Evolutionary conservation across 2,113 vertebrate species (phyloP), one percentile per base, ranked within the genome.

Genomic region (Coryphaenoides rupestris): DNA sequence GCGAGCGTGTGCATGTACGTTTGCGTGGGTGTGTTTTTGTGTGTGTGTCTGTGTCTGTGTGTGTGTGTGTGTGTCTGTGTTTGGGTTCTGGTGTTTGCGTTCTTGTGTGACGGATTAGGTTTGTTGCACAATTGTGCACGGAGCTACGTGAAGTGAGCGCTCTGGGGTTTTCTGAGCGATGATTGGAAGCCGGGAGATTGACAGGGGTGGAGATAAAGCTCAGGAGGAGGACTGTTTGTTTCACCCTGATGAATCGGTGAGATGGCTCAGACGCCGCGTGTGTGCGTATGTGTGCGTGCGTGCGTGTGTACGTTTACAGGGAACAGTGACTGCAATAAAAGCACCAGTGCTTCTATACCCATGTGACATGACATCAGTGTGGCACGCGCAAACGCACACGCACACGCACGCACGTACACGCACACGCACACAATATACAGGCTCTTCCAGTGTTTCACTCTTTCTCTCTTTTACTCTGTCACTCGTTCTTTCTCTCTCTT

Each of bases 111-210:
- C 50, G 72, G 63, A 77, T 77, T 74, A 67, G 71, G 74, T 54
- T 69, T 75, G 61, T 68, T 76, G 74, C 73, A 70, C 66, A 63
- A 63, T 68, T 17, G 23, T 55, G 58, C 22, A 33, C 60, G 64
- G 74, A 74, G 72, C 68, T 79, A 79, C 59, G 67, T 68, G 79
- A 61, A 68, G 58, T 62, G 16, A 46, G 65, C 58, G 71, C 69
- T 77, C 77, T 58, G 33, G 68, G 68, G 70, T 63, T 69, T 60
- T 78, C 72, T 76, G 83, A 80, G 65, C 78, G 55, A 83, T 80
- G 83, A 86, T 88, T 85, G 79, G 83, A 68, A 58, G 71, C 74
- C 67, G 66, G 47, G 0, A 60, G 81, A 85, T 69, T 83, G 63
- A 66, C 63, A 49, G 46, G 45, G 24, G 63, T 58, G 55, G 22